phyloP scores from a whole-genome alignment of 2,888 invertebrate species.

The Cinara cedri region DNA sequence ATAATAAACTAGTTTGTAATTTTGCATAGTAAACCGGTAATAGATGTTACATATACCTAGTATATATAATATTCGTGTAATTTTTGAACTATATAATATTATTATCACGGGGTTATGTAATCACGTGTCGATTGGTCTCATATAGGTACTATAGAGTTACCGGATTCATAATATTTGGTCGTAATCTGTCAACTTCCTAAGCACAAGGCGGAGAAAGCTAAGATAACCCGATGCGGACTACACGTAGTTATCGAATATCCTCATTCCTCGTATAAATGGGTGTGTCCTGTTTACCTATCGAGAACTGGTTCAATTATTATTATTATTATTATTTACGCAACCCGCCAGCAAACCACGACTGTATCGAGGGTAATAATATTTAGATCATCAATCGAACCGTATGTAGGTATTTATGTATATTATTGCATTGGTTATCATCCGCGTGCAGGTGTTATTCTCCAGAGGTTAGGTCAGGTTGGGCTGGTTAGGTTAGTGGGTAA shows the following conservation, averaged over 20 bases:
- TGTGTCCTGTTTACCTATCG: constrained; percentile 39
- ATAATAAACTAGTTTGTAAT: no score
- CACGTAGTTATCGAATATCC: constrained; percentile 53
- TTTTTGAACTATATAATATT: neutral
- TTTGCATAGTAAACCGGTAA: neutral
- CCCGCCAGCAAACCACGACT: neutral
- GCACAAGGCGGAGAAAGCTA: constrained; percentile 45
- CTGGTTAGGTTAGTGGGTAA: no score
- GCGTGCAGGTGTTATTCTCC: no score
- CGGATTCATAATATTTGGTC: constrained; percentile 26
- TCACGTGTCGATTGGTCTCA: neutral
- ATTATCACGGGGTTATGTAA: constrained; percentile 6
- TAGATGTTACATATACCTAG: neutral
- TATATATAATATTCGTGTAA: no score
- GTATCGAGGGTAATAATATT: neutral
- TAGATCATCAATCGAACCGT: neutral
- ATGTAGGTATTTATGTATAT: no score
- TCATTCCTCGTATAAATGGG: constrained; percentile 46
- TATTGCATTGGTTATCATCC: no score
- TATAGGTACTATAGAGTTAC: neutral
- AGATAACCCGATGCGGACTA: constrained; percentile 26
- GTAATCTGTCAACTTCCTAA: constrained; percentile 55
- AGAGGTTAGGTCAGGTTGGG: no score
- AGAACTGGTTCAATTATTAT: constrained; percentile 45
- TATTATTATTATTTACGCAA: no score